Evolutionary conservation across 2,888 invertebrate genomes (phyloP), one percentile per base, ranked within the genome.

Genomic region (Matsumyia berberina): DNA sequence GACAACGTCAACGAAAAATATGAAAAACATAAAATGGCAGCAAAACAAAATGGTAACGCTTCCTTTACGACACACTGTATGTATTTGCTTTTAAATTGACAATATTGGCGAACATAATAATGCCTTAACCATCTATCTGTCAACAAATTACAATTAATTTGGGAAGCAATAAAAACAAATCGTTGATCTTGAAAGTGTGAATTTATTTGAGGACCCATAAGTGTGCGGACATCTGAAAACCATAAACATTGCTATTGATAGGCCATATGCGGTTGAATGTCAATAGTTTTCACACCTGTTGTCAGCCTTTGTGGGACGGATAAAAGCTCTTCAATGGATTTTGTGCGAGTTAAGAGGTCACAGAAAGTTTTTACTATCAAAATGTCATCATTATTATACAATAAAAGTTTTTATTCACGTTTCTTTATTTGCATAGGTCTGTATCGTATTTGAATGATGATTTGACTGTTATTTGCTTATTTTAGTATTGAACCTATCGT

Each of bases 201-300:
- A 9, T 44, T 44, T 7, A 1, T 37, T n/a, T 7, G 37, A 37
- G 24, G 24, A 24, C 12, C 5, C 37, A 12, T 57, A 35, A 49
- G 8, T 7, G 19, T 17, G 11, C 15, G n/a, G 15, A 60, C 15
- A 60, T 44, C 19, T n/a, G 29, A 24, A 9, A 58, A 12, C 29
- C 1, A 15, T 42, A 42, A 29, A 60, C 12, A 60, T 42, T 15
- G 11, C 29, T 9, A 7, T 60, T 60, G 15, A 60, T 24, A 42
- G 7, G 6, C 29, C 29, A 42, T 31, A 15, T 44, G 29, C 15
- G 29, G 44, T 42, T 29, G 15, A 29, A 11, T 60, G 15, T 15
- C 11, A 60, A 60, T 60, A 12, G n/a, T 29, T 31, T 29, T 44
- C 15, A 60, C 29, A 44, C 12, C 12, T 3, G 2, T 31, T 15